Base-by-base conservation (phyloP, 2,797 vertebrate genomes). In the Danionella dracula region DNA sequence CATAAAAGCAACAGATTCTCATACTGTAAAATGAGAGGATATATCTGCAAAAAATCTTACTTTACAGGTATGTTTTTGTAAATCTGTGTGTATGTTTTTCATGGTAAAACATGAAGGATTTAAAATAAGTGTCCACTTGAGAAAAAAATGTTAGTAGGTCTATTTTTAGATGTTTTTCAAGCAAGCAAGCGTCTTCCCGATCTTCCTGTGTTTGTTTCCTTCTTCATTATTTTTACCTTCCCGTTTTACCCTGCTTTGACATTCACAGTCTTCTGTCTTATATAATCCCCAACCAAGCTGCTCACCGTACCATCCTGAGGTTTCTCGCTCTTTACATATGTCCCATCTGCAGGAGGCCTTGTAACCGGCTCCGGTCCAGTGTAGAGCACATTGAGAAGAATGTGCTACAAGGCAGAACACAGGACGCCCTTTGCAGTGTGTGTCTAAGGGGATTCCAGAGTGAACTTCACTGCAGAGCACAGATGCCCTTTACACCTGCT, bases 351-450 rank as follows among this genome's bases (percentile, higher is more conserved):
- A 67, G 86, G 85, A 82, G 85, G 77, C 73, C 46, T 44, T 70
- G 60, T 80, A 72, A 72, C 81, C 74, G 83, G 79, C 84, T 73
- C 65, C 65, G 66, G 79, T 82, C 79, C 83, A 85, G 79, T 83
- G 81, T 81, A 85, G 76, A 31, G 73, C 66, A 78, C 81, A 66
- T 76, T 76, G 68, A 80, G 83, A 73, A 49, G 68, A 61, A 60
- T 54, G 31, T 42, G n/a, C 50, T 45, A 70, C 29, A 59, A 71
- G 69, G 74, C 20, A 48, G 27, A 76, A 78, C 76, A 78, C 79
- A 78, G 51, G 77, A 75, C 66, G 78, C 80, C 79, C 78, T 73
- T 76, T 64, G 46, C 70, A 48, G 74, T 74, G 70, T n/a, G n/a
- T 44, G 75, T 80, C 55, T 66, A 59, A 67, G 83, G 82, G 83